Percentiles rank a stretch among this genome's conserved stretches.
phyloP scores from a whole-genome alignment of 2,888 invertebrate genomes.

The Margaritifera margaritifera region DNA sequence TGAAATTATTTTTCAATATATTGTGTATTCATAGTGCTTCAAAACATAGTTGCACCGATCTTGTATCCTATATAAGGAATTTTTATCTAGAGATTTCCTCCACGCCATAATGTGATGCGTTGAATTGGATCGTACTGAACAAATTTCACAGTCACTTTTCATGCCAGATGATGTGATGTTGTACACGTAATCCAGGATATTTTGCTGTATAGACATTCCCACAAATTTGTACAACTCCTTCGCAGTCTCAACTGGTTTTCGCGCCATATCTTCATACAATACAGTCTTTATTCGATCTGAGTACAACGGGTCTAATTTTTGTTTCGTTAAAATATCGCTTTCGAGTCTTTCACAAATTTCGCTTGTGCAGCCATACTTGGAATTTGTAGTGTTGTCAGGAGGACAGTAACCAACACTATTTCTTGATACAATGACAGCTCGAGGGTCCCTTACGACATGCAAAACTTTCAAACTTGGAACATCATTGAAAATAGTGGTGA shows the following conservation, averaged over 20 bases:
- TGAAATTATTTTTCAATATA: not conserved
- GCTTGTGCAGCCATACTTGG: slow-evolving; percentile 1
- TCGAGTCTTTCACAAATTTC: slow-evolving; percentile 3
- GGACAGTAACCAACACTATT: too few relatives aligned
- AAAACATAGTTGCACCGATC: slow-evolving; percentile 8
- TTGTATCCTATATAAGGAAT: not conserved
- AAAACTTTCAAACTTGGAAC: slow-evolving; percentile 4
- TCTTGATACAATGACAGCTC: not conserved
- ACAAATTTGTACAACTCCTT: slow-evolving; percentile 5
- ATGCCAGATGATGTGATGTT: slow-evolving; percentile 6
- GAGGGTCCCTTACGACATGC: slow-evolving; percentile 10
- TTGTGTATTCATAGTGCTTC: slow-evolving; percentile 2
- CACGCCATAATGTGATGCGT: not conserved
- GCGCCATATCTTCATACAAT: slow-evolving; percentile 9
- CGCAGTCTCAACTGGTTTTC: not conserved
- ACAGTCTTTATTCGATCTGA: slow-evolving; percentile 2
- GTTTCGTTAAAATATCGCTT: not conserved
- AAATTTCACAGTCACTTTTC: slow-evolving; percentile 1
- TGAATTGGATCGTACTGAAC: slow-evolving; percentile 2
- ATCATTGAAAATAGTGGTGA: not conserved
- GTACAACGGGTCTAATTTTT: not conserved
- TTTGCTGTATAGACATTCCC: slow-evolving; percentile 1
- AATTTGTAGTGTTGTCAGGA: too few relatives aligned
- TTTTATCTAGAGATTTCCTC: not conserved
- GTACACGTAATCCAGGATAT: slow-evolving; percentile 4